Conservation (phyloP, 64 coral and sea anemone species). For the Catalaphyllia jardinei region DNA sequence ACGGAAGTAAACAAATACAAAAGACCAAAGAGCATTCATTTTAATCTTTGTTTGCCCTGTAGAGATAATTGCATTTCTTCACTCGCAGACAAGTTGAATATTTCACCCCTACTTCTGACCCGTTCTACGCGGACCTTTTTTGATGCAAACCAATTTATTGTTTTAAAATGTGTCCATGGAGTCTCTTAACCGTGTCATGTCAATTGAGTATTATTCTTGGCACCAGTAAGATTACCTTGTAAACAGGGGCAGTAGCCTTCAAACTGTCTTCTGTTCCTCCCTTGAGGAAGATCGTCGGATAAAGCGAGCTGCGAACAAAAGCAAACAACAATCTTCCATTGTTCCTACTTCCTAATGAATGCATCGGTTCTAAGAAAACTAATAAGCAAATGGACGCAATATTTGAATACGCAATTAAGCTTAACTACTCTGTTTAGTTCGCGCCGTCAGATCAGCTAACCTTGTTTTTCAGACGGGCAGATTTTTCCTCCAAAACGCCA, state of each 20-base stretch:
- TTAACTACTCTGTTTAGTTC: neutral
- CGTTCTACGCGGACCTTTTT: neutral
- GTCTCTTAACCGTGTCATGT: neutral
- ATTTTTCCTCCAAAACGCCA: conserved; percentile 28
- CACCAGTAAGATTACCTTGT: conserved; percentile 47
- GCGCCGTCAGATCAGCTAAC: neutral
- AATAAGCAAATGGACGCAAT: neutral
- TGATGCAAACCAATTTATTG: neutral
- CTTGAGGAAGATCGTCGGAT: conserved; percentile 10
- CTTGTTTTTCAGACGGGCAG: conserved; percentile 7
- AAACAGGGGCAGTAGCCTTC: conserved; percentile 32
- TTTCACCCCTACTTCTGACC: neutral
- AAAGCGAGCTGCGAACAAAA: conserved; percentile 11
- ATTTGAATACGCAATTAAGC: neutral
- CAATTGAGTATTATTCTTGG: neutral
- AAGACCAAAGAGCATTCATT: neutral
- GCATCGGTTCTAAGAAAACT: neutral
- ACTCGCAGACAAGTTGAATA: neutral
- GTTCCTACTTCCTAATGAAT: neutral
- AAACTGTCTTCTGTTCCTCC: conserved; percentile 54
- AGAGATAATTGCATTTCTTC: neutral
- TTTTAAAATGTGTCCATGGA: neutral
- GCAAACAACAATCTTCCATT: neutral
- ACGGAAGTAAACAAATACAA: conserved; percentile 40
- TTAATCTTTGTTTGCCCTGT: neutral